Evolutionary conservation across 2,113 vertebrate species (phyloP).

Genomic region (Atherinomorus stipes): DNA sequence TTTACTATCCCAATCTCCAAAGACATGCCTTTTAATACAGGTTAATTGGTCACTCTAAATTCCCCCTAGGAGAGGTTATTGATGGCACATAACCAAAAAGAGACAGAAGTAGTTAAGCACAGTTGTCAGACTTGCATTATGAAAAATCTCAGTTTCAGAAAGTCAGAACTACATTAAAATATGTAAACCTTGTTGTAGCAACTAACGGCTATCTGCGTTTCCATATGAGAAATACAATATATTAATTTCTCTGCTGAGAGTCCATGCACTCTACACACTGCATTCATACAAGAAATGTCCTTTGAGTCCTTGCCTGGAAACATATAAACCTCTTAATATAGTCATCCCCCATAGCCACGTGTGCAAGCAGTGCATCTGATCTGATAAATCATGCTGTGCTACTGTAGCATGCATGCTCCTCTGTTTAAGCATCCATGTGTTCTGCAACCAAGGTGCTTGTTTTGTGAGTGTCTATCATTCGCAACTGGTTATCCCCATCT

Average conservation of each 20-base stretch:
- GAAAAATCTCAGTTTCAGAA: too few species aligned
- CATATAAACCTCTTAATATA: slow-evolving; percentile 32
- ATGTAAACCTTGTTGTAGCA: too few species aligned
- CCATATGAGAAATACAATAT: neutral
- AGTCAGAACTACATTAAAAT: too few species aligned
- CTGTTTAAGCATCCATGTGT: slow-evolving; percentile 12
- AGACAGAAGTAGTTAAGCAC: too few species aligned
- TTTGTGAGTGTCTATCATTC: slow-evolving; percentile 54
- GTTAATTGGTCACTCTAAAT: too few species aligned
- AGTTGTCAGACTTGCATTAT: too few species aligned
- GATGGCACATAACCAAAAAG: too few species aligned
- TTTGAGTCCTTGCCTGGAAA: slow-evolving; percentile 21
- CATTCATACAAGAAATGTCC: slow-evolving; percentile 41
- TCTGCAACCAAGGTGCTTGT: slow-evolving; percentile 18
- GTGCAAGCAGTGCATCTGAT: slow-evolving; percentile 15
- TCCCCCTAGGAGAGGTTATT: too few species aligned
- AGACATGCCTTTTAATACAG: too few species aligned
- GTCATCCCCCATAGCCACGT: neutral
- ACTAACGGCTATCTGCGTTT: too few species aligned
- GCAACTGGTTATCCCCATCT: slow-evolving; percentile 39
- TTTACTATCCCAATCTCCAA: too few species aligned
- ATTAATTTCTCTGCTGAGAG: slow-evolving; percentile 12
- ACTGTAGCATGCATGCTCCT: slow-evolving; percentile 25
- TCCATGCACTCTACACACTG: slow-evolving; percentile 1
- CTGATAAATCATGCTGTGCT: slow-evolving; percentile 17